These are phyloP conservation scores for Streptopelia turtur DNA, from an alignment of 2,797 vertebrate species.

Conservation along the genomic window DNA sequence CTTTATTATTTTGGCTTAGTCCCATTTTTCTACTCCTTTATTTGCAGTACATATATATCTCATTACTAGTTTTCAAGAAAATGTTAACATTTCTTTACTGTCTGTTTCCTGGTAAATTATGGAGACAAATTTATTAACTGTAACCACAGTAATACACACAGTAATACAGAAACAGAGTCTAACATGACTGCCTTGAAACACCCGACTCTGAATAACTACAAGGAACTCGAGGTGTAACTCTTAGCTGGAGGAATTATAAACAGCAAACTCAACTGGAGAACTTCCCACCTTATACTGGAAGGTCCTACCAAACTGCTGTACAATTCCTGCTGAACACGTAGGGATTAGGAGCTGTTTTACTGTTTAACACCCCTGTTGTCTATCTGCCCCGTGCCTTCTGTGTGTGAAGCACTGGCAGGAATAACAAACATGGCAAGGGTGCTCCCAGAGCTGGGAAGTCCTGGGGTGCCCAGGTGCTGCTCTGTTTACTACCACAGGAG, in stretches of 20 bases:
- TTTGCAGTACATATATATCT: neutral
- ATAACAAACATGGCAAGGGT: neutral
- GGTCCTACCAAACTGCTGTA: neutral
- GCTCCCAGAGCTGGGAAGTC: neutral
- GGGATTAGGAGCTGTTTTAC: neutral
- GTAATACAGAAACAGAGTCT: neutral
- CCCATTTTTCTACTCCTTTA: neutral
- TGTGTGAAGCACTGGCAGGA: accelerated
- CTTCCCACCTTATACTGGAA: neutral
- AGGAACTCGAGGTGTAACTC: neutral
- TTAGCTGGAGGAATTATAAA: neutral
- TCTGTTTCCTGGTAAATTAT: neutral
- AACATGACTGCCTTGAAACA: neutral
- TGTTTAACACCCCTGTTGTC: neutral
- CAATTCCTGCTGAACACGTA: neutral
- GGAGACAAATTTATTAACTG: neutral
- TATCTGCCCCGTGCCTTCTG: neutral
- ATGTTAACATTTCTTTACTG: neutral
- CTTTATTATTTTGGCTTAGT: neutral
- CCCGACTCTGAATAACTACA: neutral
- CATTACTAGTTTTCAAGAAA: neutral
- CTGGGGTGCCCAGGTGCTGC: neutral
- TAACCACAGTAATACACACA: neutral
- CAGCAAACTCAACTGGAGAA: neutral
- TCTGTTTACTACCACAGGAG: neutral